A percentile compares a stretch with the other conserved stretches of the same genome.
These are phyloP conservation scores for Hirundichthys speculiger DNA, from an alignment of 2,113 vertebrate genomes.

Conservation along the genomic window DNA sequence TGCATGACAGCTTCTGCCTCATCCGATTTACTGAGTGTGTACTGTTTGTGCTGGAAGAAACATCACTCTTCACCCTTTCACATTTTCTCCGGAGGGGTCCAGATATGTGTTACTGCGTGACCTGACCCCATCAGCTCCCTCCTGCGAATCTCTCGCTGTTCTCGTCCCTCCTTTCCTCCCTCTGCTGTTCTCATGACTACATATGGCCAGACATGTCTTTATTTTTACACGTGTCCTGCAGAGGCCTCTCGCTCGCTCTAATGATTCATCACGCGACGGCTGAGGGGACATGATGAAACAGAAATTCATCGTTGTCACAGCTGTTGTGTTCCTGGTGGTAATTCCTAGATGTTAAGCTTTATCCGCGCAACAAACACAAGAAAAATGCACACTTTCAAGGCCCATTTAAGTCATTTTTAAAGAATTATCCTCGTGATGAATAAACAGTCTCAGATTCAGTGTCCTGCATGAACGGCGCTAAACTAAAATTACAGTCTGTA, in stretches of 20 bases:
- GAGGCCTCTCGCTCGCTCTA: conserved; percentile 17
- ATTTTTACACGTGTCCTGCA: conserved; percentile 28
- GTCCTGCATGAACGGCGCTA: no score
- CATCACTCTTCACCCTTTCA: background rate
- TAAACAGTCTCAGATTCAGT: background rate
- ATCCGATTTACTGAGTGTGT: background rate
- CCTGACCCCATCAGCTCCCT: conserved; percentile 17
- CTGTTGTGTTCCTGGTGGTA: background rate
- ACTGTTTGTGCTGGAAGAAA: background rate
- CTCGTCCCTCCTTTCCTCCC: conserved; percentile 7
- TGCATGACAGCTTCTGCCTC: background rate
- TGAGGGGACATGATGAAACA: conserved; percentile 14
- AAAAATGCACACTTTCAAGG: background rate
- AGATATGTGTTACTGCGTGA: conserved; percentile 4
- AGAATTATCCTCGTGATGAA: background rate
- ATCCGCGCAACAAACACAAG: background rate
- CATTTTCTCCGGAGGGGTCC: background rate
- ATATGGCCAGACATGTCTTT: conserved; percentile 2
- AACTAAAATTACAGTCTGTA: no score
- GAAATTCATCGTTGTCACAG: conserved; percentile 11
- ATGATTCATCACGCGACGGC: conserved; percentile 41
- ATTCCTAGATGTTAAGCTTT: background rate
- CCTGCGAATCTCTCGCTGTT: conserved; percentile 2
- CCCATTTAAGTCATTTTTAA: background rate
- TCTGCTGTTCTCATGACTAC: conserved; percentile 8